Percentiles rank a stretch among this genome's conserved stretches.
These are phyloP conservation scores for Alloscopus bannaensis DNA, from an alignment of 2,888 invertebrate species.

Conservation along the genomic window DNA sequence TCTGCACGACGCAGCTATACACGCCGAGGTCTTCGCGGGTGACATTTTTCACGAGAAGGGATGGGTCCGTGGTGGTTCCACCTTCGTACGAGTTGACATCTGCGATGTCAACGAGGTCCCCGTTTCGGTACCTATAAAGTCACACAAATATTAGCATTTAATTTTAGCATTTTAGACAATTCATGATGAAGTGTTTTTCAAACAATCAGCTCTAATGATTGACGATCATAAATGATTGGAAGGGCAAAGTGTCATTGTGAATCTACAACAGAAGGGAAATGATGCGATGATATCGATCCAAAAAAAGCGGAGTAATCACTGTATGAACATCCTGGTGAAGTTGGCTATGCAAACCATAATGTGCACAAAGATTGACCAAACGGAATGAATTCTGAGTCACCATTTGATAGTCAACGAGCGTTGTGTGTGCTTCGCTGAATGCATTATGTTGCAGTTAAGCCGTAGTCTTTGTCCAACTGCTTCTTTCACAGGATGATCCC, in stretches of 20 bases:
- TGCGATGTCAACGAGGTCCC: conserved; percentile 73
- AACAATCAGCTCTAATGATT: background rate
- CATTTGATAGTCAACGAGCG: too few relatives aligned
- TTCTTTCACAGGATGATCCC: conserved; percentile 71
- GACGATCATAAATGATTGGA: background rate
- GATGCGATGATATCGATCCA: background rate
- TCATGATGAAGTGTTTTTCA: too few relatives aligned
- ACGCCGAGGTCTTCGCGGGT: conserved; percentile 87
- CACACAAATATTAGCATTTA: too few relatives aligned
- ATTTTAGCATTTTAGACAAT: too few relatives aligned
- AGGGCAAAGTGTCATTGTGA: too few relatives aligned
- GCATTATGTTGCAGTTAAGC: too few relatives aligned
- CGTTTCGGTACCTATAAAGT: conserved; percentile 74
- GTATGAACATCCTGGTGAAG: too few relatives aligned
- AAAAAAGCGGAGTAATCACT: background rate
- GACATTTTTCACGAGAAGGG: conserved; percentile 86
- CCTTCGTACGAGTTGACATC: conserved; percentile 82
- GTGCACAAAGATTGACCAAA: too few relatives aligned
- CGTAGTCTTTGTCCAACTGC: too few relatives aligned
- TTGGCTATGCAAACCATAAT: too few relatives aligned
- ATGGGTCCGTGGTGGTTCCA: conserved; percentile 85
- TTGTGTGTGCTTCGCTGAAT: too few relatives aligned
- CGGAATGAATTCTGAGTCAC: too few relatives aligned
- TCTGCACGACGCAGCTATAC: conserved; percentile 88
- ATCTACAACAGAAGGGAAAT: background rate